Evolutionary conservation across 1,140 invertebrate genomes (phyloP).

Genomic region (Caenorhabditis remanei): DNA sequence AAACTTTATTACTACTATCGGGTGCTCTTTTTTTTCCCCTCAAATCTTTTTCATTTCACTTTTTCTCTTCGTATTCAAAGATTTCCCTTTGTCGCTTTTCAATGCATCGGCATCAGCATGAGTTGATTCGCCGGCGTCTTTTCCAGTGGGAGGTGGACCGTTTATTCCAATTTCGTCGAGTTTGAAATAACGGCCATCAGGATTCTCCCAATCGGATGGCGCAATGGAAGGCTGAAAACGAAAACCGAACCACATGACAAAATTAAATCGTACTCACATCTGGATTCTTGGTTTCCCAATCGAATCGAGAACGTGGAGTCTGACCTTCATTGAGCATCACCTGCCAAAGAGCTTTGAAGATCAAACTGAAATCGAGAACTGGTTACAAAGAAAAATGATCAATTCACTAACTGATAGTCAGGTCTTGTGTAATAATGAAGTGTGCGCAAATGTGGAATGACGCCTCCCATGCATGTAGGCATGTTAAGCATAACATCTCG

Average conservation of each 20-base stretch:
- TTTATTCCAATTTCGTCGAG: conserved; percentile 63
- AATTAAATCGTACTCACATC: neutral
- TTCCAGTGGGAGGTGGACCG: conserved; percentile 1
- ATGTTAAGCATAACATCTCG: conserved; percentile 63
- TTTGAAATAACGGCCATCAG: conserved; percentile 56
- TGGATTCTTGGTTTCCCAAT: conserved; percentile 61
- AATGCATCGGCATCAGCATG: neutral
- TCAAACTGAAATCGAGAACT: neutral
- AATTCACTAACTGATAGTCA: conserved; percentile 51
- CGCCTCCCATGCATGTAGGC: conserved; percentile 35
- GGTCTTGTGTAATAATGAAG: conserved; percentile 63
- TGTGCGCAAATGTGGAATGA: conserved; percentile 10
- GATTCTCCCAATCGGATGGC: conserved; percentile 19
- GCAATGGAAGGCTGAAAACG: neutral
- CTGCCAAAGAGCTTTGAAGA: conserved; percentile 30
- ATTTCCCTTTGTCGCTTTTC: conserved; percentile 3
- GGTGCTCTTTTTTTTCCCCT: neutral
- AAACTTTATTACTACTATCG: too few relatives aligned
- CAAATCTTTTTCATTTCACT: neutral
- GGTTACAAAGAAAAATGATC: neutral
- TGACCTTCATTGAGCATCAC: neutral
- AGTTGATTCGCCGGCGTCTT: neutral
- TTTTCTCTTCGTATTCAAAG: neutral
- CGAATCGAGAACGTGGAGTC: conserved; percentile 37
- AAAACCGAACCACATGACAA: neutral